Evolutionary conservation across 2,113 vertebrate species (phyloP).

Genomic region (Psittacara wagleri): DNA sequence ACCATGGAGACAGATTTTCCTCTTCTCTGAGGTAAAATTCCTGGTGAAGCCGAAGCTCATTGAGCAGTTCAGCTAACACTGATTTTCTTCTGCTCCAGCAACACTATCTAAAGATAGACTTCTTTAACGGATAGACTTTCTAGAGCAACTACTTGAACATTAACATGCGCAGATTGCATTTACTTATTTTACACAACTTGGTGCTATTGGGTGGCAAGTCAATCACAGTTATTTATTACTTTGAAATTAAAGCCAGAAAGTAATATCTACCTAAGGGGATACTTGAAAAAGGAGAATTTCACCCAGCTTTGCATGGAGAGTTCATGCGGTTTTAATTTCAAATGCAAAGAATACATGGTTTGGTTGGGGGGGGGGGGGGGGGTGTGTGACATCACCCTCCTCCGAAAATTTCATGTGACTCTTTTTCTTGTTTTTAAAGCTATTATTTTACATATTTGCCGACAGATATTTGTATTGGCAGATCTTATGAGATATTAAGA

Average conservation of each 20-base stretch:
- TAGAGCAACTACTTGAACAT: not conserved
- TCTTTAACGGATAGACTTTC: not conserved
- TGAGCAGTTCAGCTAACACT: not conserved
- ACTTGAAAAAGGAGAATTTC: not conserved
- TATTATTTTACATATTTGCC: conserved; percentile 52
- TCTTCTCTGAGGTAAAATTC: not conserved
- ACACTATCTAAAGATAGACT: not conserved
- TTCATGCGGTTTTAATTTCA: conserved; percentile 66
- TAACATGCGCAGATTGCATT: not conserved
- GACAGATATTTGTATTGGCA: conserved; percentile 65
- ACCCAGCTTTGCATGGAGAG: not conserved
- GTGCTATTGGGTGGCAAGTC: conserved; percentile 22
- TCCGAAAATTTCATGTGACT: not conserved
- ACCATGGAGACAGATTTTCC: not conserved
- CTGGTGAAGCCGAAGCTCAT: not conserved
- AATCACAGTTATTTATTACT: conserved; percentile 57
- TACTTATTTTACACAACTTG: not conserved
- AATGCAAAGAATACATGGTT: conserved; percentile 10
- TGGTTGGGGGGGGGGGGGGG: not conserved
- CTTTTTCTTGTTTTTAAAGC: conserved; percentile 20
- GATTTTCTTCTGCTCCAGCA: not conserved
- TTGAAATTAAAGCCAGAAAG: conserved; percentile 65
- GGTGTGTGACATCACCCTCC: conserved; percentile 53
- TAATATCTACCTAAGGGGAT: not conserved
- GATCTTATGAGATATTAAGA: not conserved